Percentiles rank a stretch among this genome's conserved stretches.
Evolutionary conservation across 2,888 invertebrate species (phyloP).

Genomic region (Nysson spinosus): DNA sequence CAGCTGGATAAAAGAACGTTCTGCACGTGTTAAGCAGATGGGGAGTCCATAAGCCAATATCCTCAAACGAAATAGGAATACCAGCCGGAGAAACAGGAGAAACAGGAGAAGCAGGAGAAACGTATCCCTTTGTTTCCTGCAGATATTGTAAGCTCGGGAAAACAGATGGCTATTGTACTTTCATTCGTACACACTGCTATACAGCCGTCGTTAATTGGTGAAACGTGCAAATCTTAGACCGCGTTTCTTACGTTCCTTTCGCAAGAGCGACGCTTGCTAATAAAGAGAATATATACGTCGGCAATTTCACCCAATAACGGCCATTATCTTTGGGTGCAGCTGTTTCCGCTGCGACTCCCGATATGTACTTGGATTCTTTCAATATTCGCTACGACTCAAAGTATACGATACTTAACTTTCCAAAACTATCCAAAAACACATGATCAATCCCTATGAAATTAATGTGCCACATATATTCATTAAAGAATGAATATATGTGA

Average conservation of each 20-base stretch:
- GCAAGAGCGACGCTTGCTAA: slow-evolving; percentile 5
- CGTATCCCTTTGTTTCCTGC: slow-evolving; percentile 42
- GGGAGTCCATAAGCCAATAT: slow-evolving; percentile 46
- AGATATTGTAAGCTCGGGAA: slow-evolving; percentile 9
- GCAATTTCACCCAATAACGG: neutral
- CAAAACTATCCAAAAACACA: slow-evolving; percentile 49
- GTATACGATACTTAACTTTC: neutral
- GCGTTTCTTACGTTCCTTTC: slow-evolving; percentile 15
- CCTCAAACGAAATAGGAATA: slow-evolving; percentile 51
- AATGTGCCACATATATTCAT: no score
- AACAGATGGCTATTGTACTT: slow-evolving; percentile 31
- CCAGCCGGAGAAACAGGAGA: no score
- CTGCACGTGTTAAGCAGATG: slow-evolving; percentile 56
- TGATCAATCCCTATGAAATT: no score
- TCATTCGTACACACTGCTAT: slow-evolving; percentile 30
- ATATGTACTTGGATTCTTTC: neutral
- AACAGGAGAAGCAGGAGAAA: slow-evolving; percentile 36
- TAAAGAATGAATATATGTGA: no score
- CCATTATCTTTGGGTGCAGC: slow-evolving; percentile 8
- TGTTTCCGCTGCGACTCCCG: neutral
- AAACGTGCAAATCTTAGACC: neutral
- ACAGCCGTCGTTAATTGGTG: slow-evolving; percentile 32
- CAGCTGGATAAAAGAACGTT: slow-evolving; percentile 22
- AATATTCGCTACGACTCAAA: neutral
- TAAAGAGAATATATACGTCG: slow-evolving; percentile 7